phyloP scores from a whole-genome alignment of 2,888 invertebrate species.

The Ophion ellenae region DNA sequence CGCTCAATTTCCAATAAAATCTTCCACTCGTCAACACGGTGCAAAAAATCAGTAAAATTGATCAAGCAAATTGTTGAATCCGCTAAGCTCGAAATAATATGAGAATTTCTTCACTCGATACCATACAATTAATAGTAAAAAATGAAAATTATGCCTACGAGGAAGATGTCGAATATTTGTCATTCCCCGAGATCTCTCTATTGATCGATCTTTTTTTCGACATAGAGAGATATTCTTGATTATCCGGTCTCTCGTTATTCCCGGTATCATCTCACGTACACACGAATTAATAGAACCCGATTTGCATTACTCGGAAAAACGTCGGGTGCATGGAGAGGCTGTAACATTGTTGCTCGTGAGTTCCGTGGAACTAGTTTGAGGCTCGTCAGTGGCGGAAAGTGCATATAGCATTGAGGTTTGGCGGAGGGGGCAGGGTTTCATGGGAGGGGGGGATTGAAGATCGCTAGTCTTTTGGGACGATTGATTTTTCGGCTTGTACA shows the following conservation, averaged over 20 bases:
- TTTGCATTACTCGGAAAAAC: conserved; percentile 37
- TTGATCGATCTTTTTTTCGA: not conserved
- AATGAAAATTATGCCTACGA: too few relatives aligned
- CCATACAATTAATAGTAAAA: too few relatives aligned
- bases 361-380: conserved; percentile 9
- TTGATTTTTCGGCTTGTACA: not conserved
- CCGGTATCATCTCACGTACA: not conserved
- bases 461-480: conserved; percentile 3
- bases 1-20: not conserved
- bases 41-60: not conserved
- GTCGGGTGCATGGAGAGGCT: conserved; percentile 37
- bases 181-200: not conserved
- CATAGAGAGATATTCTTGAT: not conserved
- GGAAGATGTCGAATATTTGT: too few relatives aligned
- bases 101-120: too few relatives aligned
- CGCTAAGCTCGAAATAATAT: not conserved
- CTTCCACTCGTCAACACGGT: not conserved
- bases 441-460: conserved; percentile 1
- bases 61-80: not conserved
- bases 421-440: not conserved
- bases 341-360: conserved; percentile 59
- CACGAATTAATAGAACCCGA: not conserved
- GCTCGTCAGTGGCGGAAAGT: conserved; percentile 17
- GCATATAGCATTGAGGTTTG: conserved; percentile 18
- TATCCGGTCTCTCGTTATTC: not conserved